Evolutionary conservation across 2,113 vertebrate species (phyloP).

Genomic region (Lasiurus borealis): DNA sequence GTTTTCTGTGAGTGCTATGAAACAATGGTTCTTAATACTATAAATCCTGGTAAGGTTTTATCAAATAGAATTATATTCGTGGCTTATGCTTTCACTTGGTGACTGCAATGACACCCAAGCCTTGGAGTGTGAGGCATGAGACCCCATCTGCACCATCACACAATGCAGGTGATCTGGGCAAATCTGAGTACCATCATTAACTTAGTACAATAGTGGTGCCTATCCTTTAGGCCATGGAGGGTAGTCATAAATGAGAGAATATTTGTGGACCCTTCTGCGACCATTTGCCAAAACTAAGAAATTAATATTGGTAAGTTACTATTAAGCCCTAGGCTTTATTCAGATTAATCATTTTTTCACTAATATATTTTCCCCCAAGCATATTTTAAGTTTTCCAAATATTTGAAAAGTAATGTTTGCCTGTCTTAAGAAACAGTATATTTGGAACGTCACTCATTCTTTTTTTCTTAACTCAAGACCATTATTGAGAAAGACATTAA

Average conservation of each 20-base stretch:
- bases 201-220: neutral
- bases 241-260: neutral
- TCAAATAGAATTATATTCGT: neutral
- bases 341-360: neutral
- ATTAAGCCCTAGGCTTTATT: conserved; percentile 5
- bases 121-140: neutral
- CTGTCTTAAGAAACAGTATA: neutral
- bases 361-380: neutral
- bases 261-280: neutral
- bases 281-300: conserved; percentile 19
- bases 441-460: neutral
- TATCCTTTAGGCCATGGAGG: neutral
- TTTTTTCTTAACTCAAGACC: neutral
- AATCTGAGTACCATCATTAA: neutral
- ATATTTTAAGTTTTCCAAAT: conserved; percentile 29
- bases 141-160: neutral
- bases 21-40: conserved; percentile 35
- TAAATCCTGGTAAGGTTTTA: neutral
- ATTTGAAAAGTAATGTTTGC: conserved; percentile 28
- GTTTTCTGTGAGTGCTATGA: neutral
- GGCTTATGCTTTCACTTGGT: neutral
- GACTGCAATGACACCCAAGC: neutral
- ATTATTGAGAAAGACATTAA: neutral
- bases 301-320: neutral
- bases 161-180: neutral